Base-by-base conservation (phyloP, 1,140 invertebrate species). In the Leptinotarsa defecta region DNA sequence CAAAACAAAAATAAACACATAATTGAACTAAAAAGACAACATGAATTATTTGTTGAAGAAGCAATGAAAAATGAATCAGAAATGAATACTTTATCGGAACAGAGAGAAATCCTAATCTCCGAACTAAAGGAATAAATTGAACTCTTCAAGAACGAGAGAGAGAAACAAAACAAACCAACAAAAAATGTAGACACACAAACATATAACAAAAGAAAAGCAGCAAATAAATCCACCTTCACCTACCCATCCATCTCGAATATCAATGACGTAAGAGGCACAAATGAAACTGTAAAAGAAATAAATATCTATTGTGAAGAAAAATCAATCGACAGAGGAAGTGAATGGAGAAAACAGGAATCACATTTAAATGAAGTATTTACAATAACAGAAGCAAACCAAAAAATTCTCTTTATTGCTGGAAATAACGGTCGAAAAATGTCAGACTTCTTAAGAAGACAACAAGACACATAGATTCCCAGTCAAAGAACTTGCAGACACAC, bases 111-210 rank as follows among this genome's bases (percentile, higher is more conserved):
- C 20, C 20, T 13, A 20, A 65, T 65, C 63, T 20, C 63, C 24
- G n/a, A 65, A 65, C 63, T 65, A 0, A 65, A 65, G 13, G 13
- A n/a, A 27, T 20, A 65, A 65, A 65, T 65, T 65, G 4, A 65
- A 8, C 20, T 65, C 63, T 4, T 65, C 63, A 65, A 65, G 20
- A 27, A 65, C 5, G 63, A 19, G 20, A 15, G 63, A 65, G 63
- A 65, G 63, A 65, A 65, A n/a, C 13, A 65, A 65, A 65, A 65
- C 63, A 65, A 20, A 65, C 63, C 63, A 65, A 19, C 20, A 65
- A 65, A 65, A 65, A 24, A 64, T 65, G 63, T 27, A 65, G 63
- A 65, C 20, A 65, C 20, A 24, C 20, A 65, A 65, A 65, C 63
- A 27, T 13, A 62, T 62, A 62, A 22, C 19, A 24, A 65, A n/a